These are phyloP conservation scores for Nestor notabilis DNA, from an alignment of 2,113 vertebrate genomes.

Conservation along the genomic window DNA sequence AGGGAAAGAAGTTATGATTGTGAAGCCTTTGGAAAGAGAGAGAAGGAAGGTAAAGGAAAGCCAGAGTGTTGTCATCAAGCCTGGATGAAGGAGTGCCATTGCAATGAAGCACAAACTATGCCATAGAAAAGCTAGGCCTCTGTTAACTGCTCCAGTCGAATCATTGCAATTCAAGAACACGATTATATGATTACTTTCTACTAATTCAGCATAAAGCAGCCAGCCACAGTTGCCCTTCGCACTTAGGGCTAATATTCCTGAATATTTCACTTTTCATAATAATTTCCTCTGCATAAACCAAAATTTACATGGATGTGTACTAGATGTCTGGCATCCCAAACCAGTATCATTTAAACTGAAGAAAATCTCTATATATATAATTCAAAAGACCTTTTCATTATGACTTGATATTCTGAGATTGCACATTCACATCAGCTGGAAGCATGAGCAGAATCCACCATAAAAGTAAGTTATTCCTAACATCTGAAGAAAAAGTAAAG, in stretches of 20 bases:
- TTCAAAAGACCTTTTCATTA: background rate
- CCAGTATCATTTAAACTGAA: background rate
- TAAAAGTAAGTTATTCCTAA: background rate
- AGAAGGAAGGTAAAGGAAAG: background rate
- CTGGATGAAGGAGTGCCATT: background rate
- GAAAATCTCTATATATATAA: background rate
- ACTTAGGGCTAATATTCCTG: background rate
- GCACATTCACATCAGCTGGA: background rate
- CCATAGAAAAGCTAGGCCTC: background rate
- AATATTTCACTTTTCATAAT: background rate
- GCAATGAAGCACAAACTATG: background rate
- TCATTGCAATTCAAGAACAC: background rate
- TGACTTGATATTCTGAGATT: background rate
- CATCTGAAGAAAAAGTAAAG: background rate
- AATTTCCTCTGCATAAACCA: background rate
- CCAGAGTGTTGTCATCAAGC: background rate
- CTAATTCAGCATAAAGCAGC: background rate
- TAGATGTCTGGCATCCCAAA: background rate
- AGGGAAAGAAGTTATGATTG: background rate
- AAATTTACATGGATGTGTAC: background rate
- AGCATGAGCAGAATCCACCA: background rate
- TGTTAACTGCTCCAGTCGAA: background rate
- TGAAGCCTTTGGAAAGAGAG: background rate
- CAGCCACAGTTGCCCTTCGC: background rate
- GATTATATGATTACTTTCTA: background rate